Base-by-base conservation (phyloP, 1,140 invertebrate species). In the Leptoteleia sp. region DNA sequence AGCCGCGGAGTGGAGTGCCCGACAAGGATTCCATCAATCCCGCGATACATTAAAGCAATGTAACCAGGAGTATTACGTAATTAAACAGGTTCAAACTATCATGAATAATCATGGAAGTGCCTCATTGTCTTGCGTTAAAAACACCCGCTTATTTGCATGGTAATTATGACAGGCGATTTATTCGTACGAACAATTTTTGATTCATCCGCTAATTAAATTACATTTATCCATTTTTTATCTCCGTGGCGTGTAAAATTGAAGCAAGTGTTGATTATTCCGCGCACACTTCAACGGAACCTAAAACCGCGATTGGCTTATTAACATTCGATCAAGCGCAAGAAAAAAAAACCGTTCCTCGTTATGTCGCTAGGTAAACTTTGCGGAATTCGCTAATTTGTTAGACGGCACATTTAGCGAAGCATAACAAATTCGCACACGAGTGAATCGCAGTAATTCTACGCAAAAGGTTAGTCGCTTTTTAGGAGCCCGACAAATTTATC, bases 71-170 rank as follows among this genome's bases (percentile, higher is more conserved):
- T 64, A 64, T 73, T 64, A 57, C 68, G 68, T 57, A 73, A 73
- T 73, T 64, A 73, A 73, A 73, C 68, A 73, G 68, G 40, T 73
- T 73, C 57, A 73, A 73, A 73, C 48, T 38, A 57, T 64, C 68
- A 73, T 73, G 68, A 73, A 73, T 73, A 73, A 73, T 73, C 57
- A 72, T 62, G 48, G 29, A 72, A 45, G 38, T 55, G 7, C 48
- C 40, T 62, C 57, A 72, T 62, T 72, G 68, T 72, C 17, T 62
- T 47, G 38, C 48, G 64, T 62, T 37, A 72, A 72, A 72, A 72
- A 72, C 33, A 16, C 38, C n/a, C 48, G 47, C 29, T 52, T 45
- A 72, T 72, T 72, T 72, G 68, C 68, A 72, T 55, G 40, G 25
- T 48, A 55, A 72, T 72, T 72, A 72, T 38, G 42, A 57, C 19